Conservation (phyloP, 2,888 invertebrate genomes). For the Coleophora deauratella region DNA sequence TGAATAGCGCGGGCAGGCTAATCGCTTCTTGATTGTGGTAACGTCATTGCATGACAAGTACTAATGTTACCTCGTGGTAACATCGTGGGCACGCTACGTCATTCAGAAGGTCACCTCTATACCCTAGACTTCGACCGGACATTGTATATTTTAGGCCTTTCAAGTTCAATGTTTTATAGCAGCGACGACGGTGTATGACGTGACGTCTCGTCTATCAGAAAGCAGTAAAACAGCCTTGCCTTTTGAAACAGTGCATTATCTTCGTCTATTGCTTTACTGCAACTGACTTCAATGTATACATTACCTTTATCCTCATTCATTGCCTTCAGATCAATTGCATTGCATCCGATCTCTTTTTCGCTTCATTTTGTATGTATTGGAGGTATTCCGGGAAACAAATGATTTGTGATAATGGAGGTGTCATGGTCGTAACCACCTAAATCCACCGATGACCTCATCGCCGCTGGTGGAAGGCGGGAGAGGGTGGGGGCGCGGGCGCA, state of each 20-base stretch:
- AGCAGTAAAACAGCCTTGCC: too few species aligned
- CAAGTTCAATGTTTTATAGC: constrained; percentile 18
- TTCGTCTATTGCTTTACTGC: too few species aligned
- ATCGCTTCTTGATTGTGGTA: constrained; percentile 27
- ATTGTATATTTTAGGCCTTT: constrained; percentile 13
- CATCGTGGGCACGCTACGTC: too few species aligned
- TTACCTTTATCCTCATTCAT: too few species aligned
- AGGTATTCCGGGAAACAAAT: too few species aligned
- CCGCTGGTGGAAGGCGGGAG: constrained; percentile 16
- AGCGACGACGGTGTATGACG: background rate
- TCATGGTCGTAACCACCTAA: constrained; percentile 10
- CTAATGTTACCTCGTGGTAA: constrained; percentile 26
- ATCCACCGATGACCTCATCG: constrained; percentile 41
- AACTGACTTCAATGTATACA: too few species aligned
- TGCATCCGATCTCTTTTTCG: too few species aligned
- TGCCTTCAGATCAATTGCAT: too few species aligned
- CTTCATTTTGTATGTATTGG: too few species aligned
- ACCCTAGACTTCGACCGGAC: constrained; percentile 22
- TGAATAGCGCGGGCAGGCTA: constrained; percentile 24
- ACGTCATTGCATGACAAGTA: constrained; percentile 27
- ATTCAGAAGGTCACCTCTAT: constrained; percentile 34
- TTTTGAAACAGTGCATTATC: too few species aligned
- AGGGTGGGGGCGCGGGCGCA: constrained; percentile 18
- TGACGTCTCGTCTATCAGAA: background rate
- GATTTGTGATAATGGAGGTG: too few species aligned